Evolutionary conservation across 1,140 invertebrate species (phyloP), one percentile per base, ranked within the genome.

Genomic region (Drosophila quadrilineata): DNA sequence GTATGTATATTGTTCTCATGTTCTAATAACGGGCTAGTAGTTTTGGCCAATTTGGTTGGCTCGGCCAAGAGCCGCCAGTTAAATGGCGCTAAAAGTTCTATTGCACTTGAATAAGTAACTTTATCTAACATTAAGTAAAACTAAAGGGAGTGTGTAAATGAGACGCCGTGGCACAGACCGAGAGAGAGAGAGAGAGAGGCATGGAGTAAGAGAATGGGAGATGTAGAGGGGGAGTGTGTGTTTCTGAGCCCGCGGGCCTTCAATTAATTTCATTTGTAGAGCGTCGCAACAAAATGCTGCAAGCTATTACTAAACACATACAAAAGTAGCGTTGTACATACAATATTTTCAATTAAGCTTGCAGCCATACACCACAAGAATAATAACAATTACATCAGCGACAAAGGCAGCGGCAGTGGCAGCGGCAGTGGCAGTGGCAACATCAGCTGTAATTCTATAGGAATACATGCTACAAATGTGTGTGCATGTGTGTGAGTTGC

Each of bases 301-400:
- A 36, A 63, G 79, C 73, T 40, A 63, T 75, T 57, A 59, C 73
- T 70, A 85, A 70, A 77, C 68, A 75, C 68, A 82, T 56, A 50
- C 75, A 58, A 58, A 75, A 52, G 45, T 28, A 26, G 16, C 26
- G 24, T 40, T 50, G 56, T 67, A 72, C 54, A 77, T 71, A 76
- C 69, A 85, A 82, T 85, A 82, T 85, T 85, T 85, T 85, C 77
- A 82, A 82, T 82, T 82, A 82, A 82, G 77, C 73, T 77, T 71
- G 53, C 70, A 77, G 75, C 77, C 71, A 77, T 85, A 71, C 40
- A 43, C 77, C 79, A 63, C 59, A 59, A 72, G 79, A 82, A 82
- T 77, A 82, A 84, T 77, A 82, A 82, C 79, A 82, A 85, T 82
- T 84, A 71, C 77, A 82, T 59, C 48, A 74, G 56, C 56, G 35